Evolutionary conservation across 2,797 vertebrate species (phyloP).

Genomic region (Hybognathus amarus): DNA sequence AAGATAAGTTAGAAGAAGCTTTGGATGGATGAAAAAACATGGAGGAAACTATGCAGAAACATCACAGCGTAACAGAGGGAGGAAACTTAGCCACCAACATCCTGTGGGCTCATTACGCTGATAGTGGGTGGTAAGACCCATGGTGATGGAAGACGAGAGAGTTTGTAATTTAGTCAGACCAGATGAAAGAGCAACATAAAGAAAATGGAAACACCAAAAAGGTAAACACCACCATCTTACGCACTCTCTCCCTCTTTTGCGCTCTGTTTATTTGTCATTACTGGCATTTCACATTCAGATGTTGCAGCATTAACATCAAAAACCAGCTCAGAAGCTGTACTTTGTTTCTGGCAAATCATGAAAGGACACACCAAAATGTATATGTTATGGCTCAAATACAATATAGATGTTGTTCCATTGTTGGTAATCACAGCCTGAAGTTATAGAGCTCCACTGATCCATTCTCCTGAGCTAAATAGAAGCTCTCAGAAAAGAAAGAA

Average conservation of each 20-base stretch:
- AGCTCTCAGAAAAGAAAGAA: constrained; percentile 31
- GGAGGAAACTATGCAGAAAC: background rate
- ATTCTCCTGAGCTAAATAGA: constrained; percentile 25
- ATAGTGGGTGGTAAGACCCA: constrained; percentile 41
- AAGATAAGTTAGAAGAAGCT: background rate
- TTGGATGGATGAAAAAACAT: constrained; percentile 11
- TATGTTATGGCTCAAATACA: constrained; percentile 25
- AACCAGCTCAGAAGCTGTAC: constrained; percentile 33
- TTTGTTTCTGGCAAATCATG: constrained; percentile 35
- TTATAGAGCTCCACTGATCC: constrained; percentile 13
- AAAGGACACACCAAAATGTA: constrained; percentile 21
- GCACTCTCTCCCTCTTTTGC: background rate
- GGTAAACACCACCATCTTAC: constrained; percentile 29
- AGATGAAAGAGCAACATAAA: constrained; percentile 46
- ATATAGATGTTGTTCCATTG: constrained; percentile 25
- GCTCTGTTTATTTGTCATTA: constrained; percentile 44
- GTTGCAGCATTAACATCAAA: constrained; percentile 41
- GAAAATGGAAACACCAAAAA: constrained; percentile 46
- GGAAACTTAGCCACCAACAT: constrained; percentile 37
- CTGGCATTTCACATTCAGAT: constrained; percentile 33
- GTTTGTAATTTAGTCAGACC: constrained; percentile 43
- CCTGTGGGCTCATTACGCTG: constrained; percentile 31
- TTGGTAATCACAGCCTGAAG: constrained; percentile 34
- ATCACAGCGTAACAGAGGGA: constrained; percentile 22
- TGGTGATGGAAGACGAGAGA: constrained; percentile 46